Evolutionary conservation across 2,888 invertebrate genomes (phyloP).

Genomic region (Pseudanteris insignis): DNA sequence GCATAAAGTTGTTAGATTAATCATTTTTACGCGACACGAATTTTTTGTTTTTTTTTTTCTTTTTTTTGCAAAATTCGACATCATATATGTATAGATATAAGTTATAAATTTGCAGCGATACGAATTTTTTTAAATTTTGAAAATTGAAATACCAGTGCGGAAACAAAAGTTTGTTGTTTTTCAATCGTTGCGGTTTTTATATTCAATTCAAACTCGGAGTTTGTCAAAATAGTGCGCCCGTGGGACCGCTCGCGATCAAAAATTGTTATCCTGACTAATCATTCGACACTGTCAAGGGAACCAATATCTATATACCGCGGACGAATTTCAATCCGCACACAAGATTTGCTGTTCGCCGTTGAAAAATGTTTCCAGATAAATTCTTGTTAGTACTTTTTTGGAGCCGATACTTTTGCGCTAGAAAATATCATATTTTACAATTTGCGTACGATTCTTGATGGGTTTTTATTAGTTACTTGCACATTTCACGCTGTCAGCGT

Average conservation of each 20-base stretch:
- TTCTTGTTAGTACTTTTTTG: slow-evolving; percentile 11
- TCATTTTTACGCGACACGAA: too few species aligned
- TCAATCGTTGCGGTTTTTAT: too few species aligned
- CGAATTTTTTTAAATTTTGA: too few species aligned
- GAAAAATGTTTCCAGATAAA: slow-evolving; percentile 20
- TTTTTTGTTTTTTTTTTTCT: too few species aligned
- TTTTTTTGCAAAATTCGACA: too few species aligned
- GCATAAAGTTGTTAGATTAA: too few species aligned
- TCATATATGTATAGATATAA: too few species aligned
- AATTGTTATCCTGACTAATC: slow-evolving; percentile 18
- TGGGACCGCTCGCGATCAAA: too few species aligned
- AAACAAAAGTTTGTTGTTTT: too few species aligned
- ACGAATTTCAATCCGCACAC: slow-evolving; percentile 5
- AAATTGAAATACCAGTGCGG: too few species aligned
- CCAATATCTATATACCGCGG: slow-evolving; percentile 16
- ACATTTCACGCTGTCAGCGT: slow-evolving; percentile 11
- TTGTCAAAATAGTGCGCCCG: too few species aligned
- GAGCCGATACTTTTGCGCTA: not conserved
- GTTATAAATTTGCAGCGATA: too few species aligned
- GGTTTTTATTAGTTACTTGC: slow-evolving; percentile 19
- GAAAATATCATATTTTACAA: slow-evolving; percentile 22
- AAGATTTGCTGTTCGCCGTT: slow-evolving; percentile 14
- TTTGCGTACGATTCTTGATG: slow-evolving; percentile 10
- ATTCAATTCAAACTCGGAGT: slow-evolving; percentile 9
- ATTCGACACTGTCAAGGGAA: slow-evolving; percentile 16